Conservation (phyloP, 2,888 invertebrate genomes). For the Horisme vitalbata region DNA sequence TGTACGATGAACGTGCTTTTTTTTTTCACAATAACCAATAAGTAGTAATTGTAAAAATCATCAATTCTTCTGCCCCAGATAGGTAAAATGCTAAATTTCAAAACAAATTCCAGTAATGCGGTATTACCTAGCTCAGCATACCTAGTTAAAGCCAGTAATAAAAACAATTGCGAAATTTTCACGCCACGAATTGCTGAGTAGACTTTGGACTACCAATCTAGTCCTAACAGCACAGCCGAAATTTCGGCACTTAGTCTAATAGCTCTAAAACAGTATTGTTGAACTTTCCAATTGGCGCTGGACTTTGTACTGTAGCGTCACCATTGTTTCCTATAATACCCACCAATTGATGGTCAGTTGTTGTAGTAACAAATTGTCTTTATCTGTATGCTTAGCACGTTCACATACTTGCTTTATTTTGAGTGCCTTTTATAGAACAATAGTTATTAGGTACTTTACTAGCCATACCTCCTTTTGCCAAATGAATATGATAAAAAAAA, state of each 20-base stretch:
- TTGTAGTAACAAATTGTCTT: conserved; percentile 11
- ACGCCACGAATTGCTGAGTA: conserved; percentile 7
- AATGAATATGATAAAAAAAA: too few relatives aligned
- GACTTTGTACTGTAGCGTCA: conserved; percentile 65
- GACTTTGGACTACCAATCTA: conserved; percentile 21
- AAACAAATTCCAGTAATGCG: conserved; percentile 3
- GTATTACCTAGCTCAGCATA: too few relatives aligned
- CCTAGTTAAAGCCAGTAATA: neutral
- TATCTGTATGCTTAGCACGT: neutral
- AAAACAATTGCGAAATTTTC: conserved; percentile 9
- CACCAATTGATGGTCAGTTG: conserved; percentile 22
- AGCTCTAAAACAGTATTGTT: conserved; percentile 43
- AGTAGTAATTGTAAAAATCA: conserved; percentile 1
- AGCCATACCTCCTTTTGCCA: too few relatives aligned
- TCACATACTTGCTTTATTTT: neutral
- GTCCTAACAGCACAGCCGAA: conserved; percentile 6
- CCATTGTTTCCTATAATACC: conserved; percentile 57
- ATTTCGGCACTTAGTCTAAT: conserved; percentile 29
- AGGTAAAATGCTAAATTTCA: conserved; percentile 15
- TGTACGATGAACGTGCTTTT: neutral
- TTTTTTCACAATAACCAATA: conserved; percentile 5
- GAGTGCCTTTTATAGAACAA: too few relatives aligned
- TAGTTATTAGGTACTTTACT: too few relatives aligned
- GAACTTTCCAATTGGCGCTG: conserved; percentile 63
- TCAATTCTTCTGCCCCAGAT: conserved; percentile 10